phyloP scores from a whole-genome alignment of 2,888 invertebrate species.

The Chloroclysta siterata region DNA sequence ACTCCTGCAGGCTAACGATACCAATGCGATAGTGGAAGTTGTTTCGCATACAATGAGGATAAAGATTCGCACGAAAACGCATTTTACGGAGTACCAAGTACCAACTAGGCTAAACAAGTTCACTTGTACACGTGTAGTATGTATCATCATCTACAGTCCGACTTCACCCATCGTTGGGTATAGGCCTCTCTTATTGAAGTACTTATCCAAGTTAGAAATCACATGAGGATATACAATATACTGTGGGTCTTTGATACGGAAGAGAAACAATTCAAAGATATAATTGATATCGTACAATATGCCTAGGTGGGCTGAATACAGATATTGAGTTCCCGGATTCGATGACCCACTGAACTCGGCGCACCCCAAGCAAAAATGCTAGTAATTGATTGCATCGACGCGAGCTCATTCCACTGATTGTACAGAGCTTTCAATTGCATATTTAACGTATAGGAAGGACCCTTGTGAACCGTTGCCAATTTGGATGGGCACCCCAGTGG shows the following conservation, averaged over 20 bases:
- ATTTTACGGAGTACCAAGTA: slow-evolving; percentile 52
- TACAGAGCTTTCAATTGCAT: slow-evolving; percentile 79
- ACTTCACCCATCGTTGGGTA: too few species aligned
- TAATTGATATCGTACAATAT: too few species aligned
- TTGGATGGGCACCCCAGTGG: slow-evolving; percentile 63
- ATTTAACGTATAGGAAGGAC: slow-evolving; percentile 81
- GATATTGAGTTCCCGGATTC: slow-evolving; percentile 18
- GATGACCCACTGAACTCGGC: slow-evolving; percentile 68
- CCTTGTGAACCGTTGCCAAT: slow-evolving; percentile 80
- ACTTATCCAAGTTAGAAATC: neutral
- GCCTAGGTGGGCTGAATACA: neutral
- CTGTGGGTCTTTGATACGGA: neutral
- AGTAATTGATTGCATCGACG: slow-evolving; percentile 80
- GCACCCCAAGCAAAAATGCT: slow-evolving; percentile 68
- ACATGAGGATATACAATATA: neutral
- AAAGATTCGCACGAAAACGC: slow-evolving; percentile 55
- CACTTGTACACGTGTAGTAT: slow-evolving; percentile 45
- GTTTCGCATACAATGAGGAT: slow-evolving; percentile 44
- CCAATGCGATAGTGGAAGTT: slow-evolving; percentile 40
- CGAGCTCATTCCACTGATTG: slow-evolving; percentile 81
- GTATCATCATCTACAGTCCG: too few species aligned
- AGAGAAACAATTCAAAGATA: neutral
- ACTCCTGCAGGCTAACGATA: slow-evolving; percentile 43
- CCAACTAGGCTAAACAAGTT: slow-evolving; percentile 37
- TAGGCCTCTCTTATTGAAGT: slow-evolving; percentile 29